Evolutionary conservation across 2,888 invertebrate genomes (phyloP).

Genomic region (Standfussiana lucernea): DNA sequence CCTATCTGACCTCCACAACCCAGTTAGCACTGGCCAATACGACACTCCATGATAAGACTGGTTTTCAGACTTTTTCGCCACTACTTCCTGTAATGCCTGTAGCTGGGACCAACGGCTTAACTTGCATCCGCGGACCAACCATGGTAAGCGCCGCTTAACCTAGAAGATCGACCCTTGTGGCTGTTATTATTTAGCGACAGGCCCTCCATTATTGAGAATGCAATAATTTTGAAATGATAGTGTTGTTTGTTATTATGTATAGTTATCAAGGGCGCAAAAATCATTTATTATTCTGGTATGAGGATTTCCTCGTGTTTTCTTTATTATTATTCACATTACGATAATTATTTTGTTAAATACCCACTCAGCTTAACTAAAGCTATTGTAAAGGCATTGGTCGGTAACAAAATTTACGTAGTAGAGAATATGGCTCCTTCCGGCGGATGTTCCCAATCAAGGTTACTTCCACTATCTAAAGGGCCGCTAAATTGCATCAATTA

Average conservation of each 20-base stretch:
- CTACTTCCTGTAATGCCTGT: too few species aligned
- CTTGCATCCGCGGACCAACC: neutral
- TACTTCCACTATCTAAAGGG: neutral
- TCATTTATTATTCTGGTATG: neutral
- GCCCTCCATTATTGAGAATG: neutral
- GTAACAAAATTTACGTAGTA: neutral
- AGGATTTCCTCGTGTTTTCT: neutral
- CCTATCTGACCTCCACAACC: too few species aligned
- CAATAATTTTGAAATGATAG: neutral
- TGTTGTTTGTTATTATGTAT: neutral
- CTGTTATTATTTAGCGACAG: neutral
- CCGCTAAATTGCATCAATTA: constrained; percentile 4
- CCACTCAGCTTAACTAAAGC: neutral
- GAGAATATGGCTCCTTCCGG: neutral
- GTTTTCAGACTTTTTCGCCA: too few species aligned
- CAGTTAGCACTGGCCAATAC: too few species aligned
- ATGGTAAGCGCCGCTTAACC: neutral
- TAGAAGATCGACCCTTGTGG: neutral
- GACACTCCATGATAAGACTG: too few species aligned
- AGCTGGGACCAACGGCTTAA: too few species aligned
- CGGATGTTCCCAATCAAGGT: constrained; percentile 15
- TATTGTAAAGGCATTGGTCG: neutral
- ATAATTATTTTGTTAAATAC: neutral
- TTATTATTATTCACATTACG: neutral
- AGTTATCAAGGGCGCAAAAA: neutral